Evolutionary conservation across 2,113 vertebrate species (phyloP).

Genomic region (Gulo gulo): DNA sequence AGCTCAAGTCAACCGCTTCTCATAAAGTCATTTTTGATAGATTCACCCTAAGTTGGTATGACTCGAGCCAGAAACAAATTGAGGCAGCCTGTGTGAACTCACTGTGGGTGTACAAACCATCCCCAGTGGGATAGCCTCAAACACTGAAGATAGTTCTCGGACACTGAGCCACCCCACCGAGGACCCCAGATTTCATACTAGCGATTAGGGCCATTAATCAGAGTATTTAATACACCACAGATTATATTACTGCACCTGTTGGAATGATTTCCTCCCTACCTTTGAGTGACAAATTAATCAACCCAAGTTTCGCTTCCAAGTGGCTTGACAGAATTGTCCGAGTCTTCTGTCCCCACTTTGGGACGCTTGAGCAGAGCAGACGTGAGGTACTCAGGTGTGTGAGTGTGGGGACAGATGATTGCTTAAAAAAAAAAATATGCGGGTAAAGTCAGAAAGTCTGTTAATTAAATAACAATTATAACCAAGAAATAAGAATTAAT

Average conservation of each 20-base stretch:
- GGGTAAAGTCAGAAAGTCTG: constrained; percentile 41
- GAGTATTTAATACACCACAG: not conserved
- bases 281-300: not conserved
- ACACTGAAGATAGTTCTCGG: not conserved
- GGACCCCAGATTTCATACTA: not conserved
- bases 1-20: accelerated
- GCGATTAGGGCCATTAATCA: not conserved
- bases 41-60: accelerated
- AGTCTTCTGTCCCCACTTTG: not conserved
- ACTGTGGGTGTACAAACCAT: not conserved
- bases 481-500: constrained; percentile 76
- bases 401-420: not conserved
- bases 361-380: not conserved
- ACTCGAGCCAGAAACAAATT: not conserved
- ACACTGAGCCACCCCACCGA: not conserved
- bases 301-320: not conserved
- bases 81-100: too few species aligned
- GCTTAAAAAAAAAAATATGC: not conserved
- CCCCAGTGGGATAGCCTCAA: not conserved
- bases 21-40: not conserved
- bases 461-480: constrained; percentile 69
- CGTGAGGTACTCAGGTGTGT: accelerated
- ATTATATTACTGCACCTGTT: not conserved
- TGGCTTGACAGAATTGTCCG: not conserved
- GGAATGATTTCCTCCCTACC: not conserved